phyloP scores from a whole-genome alignment of 2,797 vertebrate genomes.

The Lycodopsis pacificus region DNA sequence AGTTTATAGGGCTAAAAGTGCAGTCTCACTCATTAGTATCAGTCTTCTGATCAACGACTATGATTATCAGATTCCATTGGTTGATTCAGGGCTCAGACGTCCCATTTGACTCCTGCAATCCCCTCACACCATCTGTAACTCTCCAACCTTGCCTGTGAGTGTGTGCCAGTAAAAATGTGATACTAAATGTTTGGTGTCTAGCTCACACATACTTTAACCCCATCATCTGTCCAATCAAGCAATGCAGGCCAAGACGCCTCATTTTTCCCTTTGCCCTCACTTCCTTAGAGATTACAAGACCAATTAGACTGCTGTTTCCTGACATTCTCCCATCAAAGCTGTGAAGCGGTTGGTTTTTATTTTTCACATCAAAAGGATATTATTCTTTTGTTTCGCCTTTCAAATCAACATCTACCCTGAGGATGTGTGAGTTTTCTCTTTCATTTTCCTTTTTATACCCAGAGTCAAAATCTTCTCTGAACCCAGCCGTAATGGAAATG shows the following conservation, averaged over 20 bases:
- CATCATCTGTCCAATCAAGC: constrained; percentile 43
- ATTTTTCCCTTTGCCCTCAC: constrained; percentile 37
- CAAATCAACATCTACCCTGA: constrained; percentile 82
- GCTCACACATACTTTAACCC: constrained; percentile 22
- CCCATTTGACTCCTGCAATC: constrained; percentile 14
- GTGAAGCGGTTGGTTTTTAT: constrained; percentile 76
- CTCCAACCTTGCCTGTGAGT: neutral
- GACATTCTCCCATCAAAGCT: constrained; percentile 81
- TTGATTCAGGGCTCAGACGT: constrained; percentile 3
- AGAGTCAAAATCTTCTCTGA: constrained; percentile 65
- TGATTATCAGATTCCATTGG: neutral
- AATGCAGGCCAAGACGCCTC: constrained; percentile 20
- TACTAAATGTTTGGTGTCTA: constrained; percentile 36
- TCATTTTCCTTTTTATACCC: constrained; percentile 62
- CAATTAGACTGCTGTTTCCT: constrained; percentile 81
- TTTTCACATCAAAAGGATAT: constrained; percentile 81
- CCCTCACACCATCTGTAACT: constrained; percentile 1
- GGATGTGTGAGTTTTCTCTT: constrained; percentile 71
- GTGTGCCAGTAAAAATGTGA: constrained; percentile 2
- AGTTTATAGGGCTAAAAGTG: neutral
- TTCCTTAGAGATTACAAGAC: constrained; percentile 76
- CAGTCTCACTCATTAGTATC: neutral
- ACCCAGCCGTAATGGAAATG: constrained; percentile 73
- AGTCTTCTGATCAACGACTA: neutral
- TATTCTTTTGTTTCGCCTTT: constrained; percentile 81